Evolutionary conservation across 2,888 invertebrate genomes (phyloP), one percentile per base, ranked within the genome.

Genomic region (Eupithecia tripunctaria): DNA sequence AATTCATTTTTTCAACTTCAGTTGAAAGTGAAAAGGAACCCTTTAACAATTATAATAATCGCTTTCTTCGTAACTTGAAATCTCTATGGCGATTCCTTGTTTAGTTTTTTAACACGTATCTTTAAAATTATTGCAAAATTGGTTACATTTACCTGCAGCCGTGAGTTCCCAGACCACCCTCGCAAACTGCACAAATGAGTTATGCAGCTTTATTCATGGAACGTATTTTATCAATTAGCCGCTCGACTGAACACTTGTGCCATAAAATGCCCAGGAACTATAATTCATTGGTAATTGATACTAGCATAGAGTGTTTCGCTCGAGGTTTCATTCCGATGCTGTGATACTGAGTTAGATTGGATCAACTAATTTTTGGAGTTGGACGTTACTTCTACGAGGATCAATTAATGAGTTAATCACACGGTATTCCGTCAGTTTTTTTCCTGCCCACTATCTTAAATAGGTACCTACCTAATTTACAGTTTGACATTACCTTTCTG

Each of bases 111-210:
- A n/a, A 65, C 71, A 72, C 76, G 78, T 71, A 62, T 72, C 76
- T 76, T 32, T 68, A 65, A 77, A 79, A 77, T 79, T 74, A 76
- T 75, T 68, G 74, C 76, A 77, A 73, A 32, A 29, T 76, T 74
- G 76, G 72, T 72, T 70, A 77, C 68, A 82, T 80, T 77, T 81
- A 81, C 76, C 75, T 76, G 14, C 36, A 76, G 25, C 67, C 71
- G 76, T 79, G 74, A 78, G 80, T 79, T 78, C 25, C 25, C 71
- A 68, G 80, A 78, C 78, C 67, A 79, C 72, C 66, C 79, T 81
- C 74, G 72, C 78, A 81, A 81, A 82, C 82, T 79, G 77, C 76
- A 76, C 73, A 80, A 79, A 84, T 82, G 79, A 82, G 70, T 82
- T 79, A 81, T 78, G 38, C 79, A 80, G 76, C 77, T 71, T 67